Evolutionary conservation across 2,113 vertebrate species (phyloP).

Genomic region (Ciconia stormi): DNA sequence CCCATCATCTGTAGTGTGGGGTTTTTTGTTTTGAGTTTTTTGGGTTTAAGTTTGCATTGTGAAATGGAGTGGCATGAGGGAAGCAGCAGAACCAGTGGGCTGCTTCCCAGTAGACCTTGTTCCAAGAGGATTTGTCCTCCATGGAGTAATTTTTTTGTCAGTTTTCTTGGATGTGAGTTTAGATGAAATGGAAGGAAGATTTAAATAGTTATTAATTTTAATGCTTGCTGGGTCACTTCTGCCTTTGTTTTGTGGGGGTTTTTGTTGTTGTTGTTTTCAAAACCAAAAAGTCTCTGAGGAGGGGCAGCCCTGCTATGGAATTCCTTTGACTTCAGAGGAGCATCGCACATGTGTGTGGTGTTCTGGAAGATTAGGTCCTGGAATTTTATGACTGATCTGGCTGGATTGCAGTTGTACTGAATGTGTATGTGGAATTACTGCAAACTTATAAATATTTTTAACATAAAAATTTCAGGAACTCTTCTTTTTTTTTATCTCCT

Average conservation of each 20-base stretch:
- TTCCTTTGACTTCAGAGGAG: neutral
- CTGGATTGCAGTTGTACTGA: neutral
- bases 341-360: neutral
- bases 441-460: neutral
- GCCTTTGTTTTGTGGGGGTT: neutral
- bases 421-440: neutral
- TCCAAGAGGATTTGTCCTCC: neutral
- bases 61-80: neutral
- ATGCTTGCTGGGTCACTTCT: neutral
- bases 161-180: neutral
- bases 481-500: neutral
- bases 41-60: neutral
- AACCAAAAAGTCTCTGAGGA: neutral
- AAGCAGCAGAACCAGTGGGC: neutral
- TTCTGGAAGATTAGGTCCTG: neutral
- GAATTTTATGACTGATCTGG: neutral
- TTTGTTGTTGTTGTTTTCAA: neutral
- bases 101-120: neutral
- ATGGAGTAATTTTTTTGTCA: neutral
- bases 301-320: neutral
- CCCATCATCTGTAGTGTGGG: neutral
- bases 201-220: neutral
- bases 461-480: neutral
- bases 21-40: neutral
- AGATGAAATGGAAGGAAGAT: neutral